Percentiles rank a stretch among this genome's conserved stretches.
These are phyloP conservation scores for Matsumurasca onukii DNA, from an alignment of 1,140 invertebrate species.

Conservation along the genomic window DNA sequence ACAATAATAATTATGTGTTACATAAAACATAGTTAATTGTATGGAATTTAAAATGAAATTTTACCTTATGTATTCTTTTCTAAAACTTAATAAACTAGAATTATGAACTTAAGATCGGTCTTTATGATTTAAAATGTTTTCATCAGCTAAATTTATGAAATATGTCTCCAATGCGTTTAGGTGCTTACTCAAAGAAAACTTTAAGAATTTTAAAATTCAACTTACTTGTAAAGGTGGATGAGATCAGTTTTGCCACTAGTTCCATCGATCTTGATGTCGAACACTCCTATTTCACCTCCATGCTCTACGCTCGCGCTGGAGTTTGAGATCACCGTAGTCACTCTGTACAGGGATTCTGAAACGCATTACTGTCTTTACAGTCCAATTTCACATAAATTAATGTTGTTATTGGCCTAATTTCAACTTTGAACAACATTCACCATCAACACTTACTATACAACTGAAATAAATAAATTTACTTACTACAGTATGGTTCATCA, in stretches of 20 bases:
- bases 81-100: not conserved
- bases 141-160: too few species aligned
- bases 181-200: too few species aligned
- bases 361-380: conserved; percentile 33
- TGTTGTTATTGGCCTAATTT: too few species aligned
- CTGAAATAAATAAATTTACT: conserved; percentile 49
- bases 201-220: too few species aligned
- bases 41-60: too few species aligned
- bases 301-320: conserved; percentile 67
- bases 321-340: conserved; percentile 71
- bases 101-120: too few species aligned
- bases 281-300: conserved; percentile 75
- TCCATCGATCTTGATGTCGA: conserved; percentile 66
- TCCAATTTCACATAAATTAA: too few species aligned
- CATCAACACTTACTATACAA: not conserved
- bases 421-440: not conserved
- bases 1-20: too few species aligned
- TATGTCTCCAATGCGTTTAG: too few species aligned
- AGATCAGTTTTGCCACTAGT: conserved; percentile 53
- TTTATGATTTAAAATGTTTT: too few species aligned
- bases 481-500: conserved; percentile 71
- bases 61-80: too few species aligned
- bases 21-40: too few species aligned
- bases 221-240: conserved; percentile 41
- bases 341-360: conserved; percentile 71